A percentile compares a stretch with the other conserved stretches of the same genome.
These are phyloP conservation scores for Melanostigma gelatinosum DNA, from an alignment of 2,113 vertebrate genomes.

Conservation along the genomic window DNA sequence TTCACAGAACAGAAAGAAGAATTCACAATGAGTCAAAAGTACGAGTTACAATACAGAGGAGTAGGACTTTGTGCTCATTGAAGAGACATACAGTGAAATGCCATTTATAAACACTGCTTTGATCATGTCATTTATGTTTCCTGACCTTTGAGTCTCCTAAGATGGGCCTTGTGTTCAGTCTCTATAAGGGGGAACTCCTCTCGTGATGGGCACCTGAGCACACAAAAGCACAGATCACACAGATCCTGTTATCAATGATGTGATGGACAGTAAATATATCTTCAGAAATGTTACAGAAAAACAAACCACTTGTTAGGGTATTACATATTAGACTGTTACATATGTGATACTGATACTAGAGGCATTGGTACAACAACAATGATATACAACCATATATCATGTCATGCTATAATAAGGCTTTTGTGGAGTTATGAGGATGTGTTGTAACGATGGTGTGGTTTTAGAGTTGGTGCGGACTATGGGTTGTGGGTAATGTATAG, in stretches of 20 bases:
- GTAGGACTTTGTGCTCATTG: neutral
- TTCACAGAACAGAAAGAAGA: neutral
- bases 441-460: too few species aligned
- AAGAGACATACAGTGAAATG: neutral
- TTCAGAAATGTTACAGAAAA: too few species aligned
- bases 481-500: too few species aligned
- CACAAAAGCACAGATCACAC: slow-evolving; percentile 20
- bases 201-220: slow-evolving; percentile 87
- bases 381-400: neutral
- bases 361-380: neutral
- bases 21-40: neutral
- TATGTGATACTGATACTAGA: neutral
- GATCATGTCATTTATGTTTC: neutral
- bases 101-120: neutral
- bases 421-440: neutral
- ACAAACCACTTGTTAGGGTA: neutral
- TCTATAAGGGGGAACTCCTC: slow-evolving; percentile 93
- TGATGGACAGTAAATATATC: neutral
- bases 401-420: neutral
- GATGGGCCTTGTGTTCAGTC: slow-evolving; percentile 88
- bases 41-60: neutral
- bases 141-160: slow-evolving; percentile 90
- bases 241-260: neutral
- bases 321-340: neutral
- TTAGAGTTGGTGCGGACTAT: too few species aligned